Base-by-base conservation (phyloP, 2,888 invertebrate species). In the Caenorhabditis japonica region DNA sequence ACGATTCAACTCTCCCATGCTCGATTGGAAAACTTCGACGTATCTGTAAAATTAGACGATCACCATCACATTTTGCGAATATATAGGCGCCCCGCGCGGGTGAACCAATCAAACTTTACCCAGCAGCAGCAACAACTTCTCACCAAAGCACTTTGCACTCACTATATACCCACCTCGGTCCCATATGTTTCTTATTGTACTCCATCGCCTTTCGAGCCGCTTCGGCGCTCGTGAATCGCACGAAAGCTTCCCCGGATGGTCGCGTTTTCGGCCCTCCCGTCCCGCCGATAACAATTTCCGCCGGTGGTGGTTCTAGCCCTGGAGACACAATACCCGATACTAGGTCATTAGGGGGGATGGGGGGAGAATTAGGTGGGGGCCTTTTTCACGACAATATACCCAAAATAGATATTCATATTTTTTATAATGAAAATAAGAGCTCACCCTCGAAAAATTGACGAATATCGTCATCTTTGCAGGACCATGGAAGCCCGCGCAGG, bases 201-300 rank as follows among this genome's bases (percentile, higher is more conserved):
- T 80, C 74, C 76, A 85, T 66, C 44, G 85, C 85, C 44, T 60
- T 72, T 38, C 75, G 71, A 25, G 84, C 82, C 27, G 82, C 79
- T 13, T 79, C 79, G 43, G 59, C 70, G 41, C 73, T 61, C 43
- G 72, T 71, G 53, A 85, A 84, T 62, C 79, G 76, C 25, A 84
- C 81, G 72, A 77, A 85, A 27, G 82, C 85, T 64, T 85, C 85
- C 74, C 85, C 85, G 60, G 82, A 83, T 58, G 84, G 81, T 70
- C 84, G 81, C 62, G 82, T 27, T 44, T 34, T 52, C 47, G 60
- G 72, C 83, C 77, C 79, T 58, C 75, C 78, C 82, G 82, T 80
- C 76, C 80, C 80, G 75, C 82, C 83, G 58, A 85, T 79, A 43
- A 85, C 77, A 71, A 83, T 79, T 74, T 85, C 85, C 62, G 77